A percentile compares a stretch with the other conserved stretches of the same genome.
Evolutionary conservation across 2,797 vertebrate species (phyloP).

Genomic region (Apodemus agrarius): DNA sequence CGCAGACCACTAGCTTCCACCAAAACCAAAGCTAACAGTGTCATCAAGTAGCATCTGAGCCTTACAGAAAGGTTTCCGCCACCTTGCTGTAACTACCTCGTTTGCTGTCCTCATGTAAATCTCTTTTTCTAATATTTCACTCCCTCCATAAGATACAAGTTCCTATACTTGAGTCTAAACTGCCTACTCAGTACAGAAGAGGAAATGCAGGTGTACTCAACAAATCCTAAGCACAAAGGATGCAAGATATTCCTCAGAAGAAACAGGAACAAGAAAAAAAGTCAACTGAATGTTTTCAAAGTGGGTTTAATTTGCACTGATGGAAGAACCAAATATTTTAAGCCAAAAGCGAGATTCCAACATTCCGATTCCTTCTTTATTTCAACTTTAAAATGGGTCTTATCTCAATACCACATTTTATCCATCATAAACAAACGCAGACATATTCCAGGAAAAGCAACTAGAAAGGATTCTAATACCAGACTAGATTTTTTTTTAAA

Average conservation of each 20-base stretch:
- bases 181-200: background rate
- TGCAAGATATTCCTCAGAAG: background rate
- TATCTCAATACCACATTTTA: background rate
- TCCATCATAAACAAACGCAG: background rate
- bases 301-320: background rate
- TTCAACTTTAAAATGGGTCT: background rate
- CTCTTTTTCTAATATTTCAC: background rate
- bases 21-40: background rate
- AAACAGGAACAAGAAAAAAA: background rate
- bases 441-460: conserved; percentile 37
- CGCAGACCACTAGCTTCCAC: no score
- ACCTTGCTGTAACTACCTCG: background rate
- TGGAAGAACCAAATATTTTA: background rate
- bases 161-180: background rate
- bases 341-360: background rate
- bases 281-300: background rate
- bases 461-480: background rate
- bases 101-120: background rate
- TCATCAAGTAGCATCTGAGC: background rate
- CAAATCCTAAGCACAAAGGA: background rate
- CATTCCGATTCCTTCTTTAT: background rate
- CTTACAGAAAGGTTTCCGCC: background rate
- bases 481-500: background rate
- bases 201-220: background rate
- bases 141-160: background rate